These are phyloP conservation scores for Parelbella ahira DNA, from an alignment of 2,888 invertebrate species.

Conservation along the genomic window DNA sequence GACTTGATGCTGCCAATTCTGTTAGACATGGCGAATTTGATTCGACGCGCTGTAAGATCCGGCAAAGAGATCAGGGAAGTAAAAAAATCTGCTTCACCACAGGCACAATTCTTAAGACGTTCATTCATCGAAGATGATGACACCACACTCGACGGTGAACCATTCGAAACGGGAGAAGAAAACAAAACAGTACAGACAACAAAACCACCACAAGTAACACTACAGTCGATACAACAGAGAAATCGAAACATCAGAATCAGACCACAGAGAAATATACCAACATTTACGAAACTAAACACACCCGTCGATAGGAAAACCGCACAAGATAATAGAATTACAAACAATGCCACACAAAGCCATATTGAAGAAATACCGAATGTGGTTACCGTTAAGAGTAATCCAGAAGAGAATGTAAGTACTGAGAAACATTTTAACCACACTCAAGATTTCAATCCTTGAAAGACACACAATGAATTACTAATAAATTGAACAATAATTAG, in stretches of 20 bases:
- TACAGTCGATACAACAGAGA: slow-evolving; percentile 34
- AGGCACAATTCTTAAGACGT: slow-evolving; percentile 57
- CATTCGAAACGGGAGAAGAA: slow-evolving; percentile 48
- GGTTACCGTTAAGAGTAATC: slow-evolving; percentile 23
- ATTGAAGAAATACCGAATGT: slow-evolving; percentile 28
- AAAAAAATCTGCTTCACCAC: slow-evolving; percentile 37
- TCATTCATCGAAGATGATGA: slow-evolving; percentile 57
- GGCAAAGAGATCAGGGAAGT: slow-evolving; percentile 59
- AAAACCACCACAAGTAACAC: slow-evolving; percentile 34
- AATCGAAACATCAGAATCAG: slow-evolving; percentile 45
- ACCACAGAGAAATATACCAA: slow-evolving; percentile 42
- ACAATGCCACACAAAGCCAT: slow-evolving; percentile 35
- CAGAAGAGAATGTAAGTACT: slow-evolving; percentile 22
- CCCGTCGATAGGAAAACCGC: slow-evolving; percentile 26
- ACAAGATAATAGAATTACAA: slow-evolving; percentile 34
- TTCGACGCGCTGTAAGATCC: slow-evolving; percentile 72
- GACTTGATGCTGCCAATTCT: slow-evolving; percentile 83
- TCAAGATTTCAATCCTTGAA: no score
- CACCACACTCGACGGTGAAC: slow-evolving; percentile 48
- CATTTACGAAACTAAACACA: slow-evolving; percentile 33
- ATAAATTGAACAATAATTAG: no score
- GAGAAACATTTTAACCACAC: slow-evolving; percentile 1
- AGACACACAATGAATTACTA: no score
- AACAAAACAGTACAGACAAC: slow-evolving; percentile 26
- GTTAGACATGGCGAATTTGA: slow-evolving; percentile 83